Conservation (phyloP, 2,797 vertebrate species). For the Peromyscus melanophrys region DNA sequence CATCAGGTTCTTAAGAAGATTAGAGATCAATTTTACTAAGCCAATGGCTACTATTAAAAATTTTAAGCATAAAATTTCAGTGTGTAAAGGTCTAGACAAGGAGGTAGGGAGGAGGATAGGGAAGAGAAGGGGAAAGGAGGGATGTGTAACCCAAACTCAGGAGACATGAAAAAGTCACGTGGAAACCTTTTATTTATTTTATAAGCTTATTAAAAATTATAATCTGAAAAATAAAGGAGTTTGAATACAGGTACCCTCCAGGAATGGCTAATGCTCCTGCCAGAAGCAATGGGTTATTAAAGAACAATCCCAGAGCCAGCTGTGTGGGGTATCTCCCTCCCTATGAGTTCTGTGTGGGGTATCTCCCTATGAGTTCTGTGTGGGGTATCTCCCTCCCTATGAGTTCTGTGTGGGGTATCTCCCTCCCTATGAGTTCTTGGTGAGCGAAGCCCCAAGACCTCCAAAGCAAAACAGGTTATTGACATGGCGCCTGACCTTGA, state of each 20-base stretch:
- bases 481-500: neutral
- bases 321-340: neutral
- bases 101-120: neutral
- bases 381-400: too few relatives aligned
- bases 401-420: too few relatives aligned
- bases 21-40: constrained; percentile 39
- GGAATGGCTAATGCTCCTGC: neutral
- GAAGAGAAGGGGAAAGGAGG: neutral
- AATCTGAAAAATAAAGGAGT: neutral
- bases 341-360: too few relatives aligned
- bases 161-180: neutral
- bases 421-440: too few relatives aligned
- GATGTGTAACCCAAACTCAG: neutral
- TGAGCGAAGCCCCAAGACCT: neutral
- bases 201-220: neutral
- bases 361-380: too few relatives aligned
- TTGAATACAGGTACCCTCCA: neutral
- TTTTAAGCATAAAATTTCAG: neutral
- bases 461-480: neutral
- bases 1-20: constrained; percentile 25
- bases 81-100: neutral
- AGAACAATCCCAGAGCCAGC: too few relatives aligned
- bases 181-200: neutral
- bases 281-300: neutral
- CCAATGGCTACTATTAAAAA: neutral